Base-by-base conservation (phyloP, 2,113 vertebrate genomes). In the Elanoides forficatus region DNA sequence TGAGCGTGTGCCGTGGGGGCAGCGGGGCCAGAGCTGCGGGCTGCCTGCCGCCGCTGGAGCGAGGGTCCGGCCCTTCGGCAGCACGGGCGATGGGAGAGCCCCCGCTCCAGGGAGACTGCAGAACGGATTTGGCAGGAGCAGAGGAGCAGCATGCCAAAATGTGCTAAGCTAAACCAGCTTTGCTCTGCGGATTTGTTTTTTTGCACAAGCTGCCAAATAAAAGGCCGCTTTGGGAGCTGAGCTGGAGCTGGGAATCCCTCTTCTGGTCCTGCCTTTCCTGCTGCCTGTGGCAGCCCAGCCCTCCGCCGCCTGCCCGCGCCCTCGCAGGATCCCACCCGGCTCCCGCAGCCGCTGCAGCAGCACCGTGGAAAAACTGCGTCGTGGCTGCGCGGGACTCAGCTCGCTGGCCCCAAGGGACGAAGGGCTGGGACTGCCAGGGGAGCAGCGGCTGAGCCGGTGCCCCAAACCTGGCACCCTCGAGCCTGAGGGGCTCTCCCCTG, bases 281-380 rank as follows among this genome's bases (percentile, higher is more conserved):
- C 22, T 0, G 5, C 53, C 30, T 6, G 25, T 5, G 60, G 25
- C 63, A 82, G 71, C 22, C 40, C 68, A 36, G 36, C 71, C 32
- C 43, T 38, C 17, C 9, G 6, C 4, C 1, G 3, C 22, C 68
- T 10, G 45, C 53, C 40, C 14, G 6, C 10, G 0, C 6, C 42
- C 32, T 55, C 7, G 2, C 53, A 48, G 60, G 34, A 40, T 70
- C 68, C 9, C 26, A 34, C 65, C 13, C 2, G 1, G 32, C 15
- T 36, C 21, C 5, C 1, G 27, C 47, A 62, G 52, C 36, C 0
- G 0, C 73, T 68, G 40, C 47, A 48, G 47, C 63, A 63, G 29
- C 32, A 11, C 45, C 0, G 0, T 1, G 11, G 52, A 72, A 68
- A 86, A 89, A 10, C 65, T 8, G 52, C 3, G 0, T 1, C 2